Percentiles rank a stretch among this genome's conserved stretches.
These are phyloP conservation scores for Cerastis leucographa DNA, from an alignment of 2,888 invertebrate species.

Conservation along the genomic window DNA sequence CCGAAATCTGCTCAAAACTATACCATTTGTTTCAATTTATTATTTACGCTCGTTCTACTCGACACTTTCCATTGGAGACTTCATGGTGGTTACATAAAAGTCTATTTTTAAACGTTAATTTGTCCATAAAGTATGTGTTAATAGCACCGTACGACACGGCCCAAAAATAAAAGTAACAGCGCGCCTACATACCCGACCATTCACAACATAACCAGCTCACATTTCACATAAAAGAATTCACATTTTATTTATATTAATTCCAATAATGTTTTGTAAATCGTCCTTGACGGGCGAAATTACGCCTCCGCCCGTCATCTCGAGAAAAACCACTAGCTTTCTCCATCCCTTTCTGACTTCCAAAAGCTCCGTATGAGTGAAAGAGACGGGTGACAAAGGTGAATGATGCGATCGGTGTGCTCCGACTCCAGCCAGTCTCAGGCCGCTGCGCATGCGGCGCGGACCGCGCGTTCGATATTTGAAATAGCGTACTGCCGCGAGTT, in stretches of 20 bases:
- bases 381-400: conserved; percentile 77
- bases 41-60: conserved; percentile 10
- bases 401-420: conserved; percentile 75
- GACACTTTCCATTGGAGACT: conserved; percentile 37
- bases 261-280: conserved; percentile 82
- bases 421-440: conserved; percentile 88
- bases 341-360: conserved; percentile 73
- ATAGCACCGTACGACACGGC: conserved; percentile 49
- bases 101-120: conserved; percentile 62
- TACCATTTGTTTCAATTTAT: no score
- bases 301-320: conserved; percentile 76
- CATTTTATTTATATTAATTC: conserved; percentile 74
- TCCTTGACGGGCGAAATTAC: conserved; percentile 86
- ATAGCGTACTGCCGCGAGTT: conserved; percentile 78
- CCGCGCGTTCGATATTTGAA: conserved; percentile 78
- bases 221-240: conserved; percentile 75
- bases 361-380: conserved; percentile 73
- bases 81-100: conserved; percentile 57
- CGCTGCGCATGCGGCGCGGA: conserved; percentile 86
- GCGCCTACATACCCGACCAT: conserved; percentile 67
- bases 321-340: conserved; percentile 74
- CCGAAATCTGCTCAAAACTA: background rate
- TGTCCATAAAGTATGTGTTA: conserved; percentile 66
- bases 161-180: conserved; percentile 73
- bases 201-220: conserved; percentile 75